Conservation (phyloP, 2,888 invertebrate genomes). For the Ashinkailepas kermadecensis region DNA sequence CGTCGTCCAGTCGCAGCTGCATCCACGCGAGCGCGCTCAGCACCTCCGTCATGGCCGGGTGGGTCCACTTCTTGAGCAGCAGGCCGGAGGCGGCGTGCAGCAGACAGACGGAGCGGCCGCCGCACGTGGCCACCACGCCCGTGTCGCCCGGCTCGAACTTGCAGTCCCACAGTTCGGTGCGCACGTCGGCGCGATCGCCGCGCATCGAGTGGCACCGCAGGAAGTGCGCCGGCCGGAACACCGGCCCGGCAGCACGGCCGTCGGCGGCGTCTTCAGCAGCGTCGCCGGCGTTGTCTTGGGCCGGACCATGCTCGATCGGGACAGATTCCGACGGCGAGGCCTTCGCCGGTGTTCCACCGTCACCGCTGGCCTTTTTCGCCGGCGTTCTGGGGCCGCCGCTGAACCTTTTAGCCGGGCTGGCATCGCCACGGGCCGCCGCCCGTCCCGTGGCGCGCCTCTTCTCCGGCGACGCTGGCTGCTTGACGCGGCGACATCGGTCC, state of each 20-base stretch:
- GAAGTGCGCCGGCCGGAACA: conserved; percentile 37
- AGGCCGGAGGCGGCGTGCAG: conserved; percentile 44
- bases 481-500: no score
- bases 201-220: conserved; percentile 45
- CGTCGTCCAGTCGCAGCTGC: background rate
- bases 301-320: background rate
- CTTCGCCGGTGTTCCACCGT: no score
- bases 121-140: conserved; percentile 46
- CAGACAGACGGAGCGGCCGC: conserved; percentile 46
- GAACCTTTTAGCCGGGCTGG: no score
- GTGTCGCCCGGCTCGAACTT: conserved; percentile 44
- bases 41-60: conserved; percentile 26
- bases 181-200: conserved; percentile 43
- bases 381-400: no score
- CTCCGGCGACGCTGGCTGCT: no score
- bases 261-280: no score
- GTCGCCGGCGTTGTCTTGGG: background rate
- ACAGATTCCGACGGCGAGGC: no score
- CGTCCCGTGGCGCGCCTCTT: no score
- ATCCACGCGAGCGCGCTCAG: background rate
- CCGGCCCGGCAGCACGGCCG: background rate
- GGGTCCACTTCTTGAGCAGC: conserved; percentile 43
- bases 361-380: no score
- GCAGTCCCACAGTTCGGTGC: conserved; percentile 47
- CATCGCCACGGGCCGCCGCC: no score